Base-by-base conservation (phyloP, 2,113 vertebrate genomes). In the Gymnogyps californianus region DNA sequence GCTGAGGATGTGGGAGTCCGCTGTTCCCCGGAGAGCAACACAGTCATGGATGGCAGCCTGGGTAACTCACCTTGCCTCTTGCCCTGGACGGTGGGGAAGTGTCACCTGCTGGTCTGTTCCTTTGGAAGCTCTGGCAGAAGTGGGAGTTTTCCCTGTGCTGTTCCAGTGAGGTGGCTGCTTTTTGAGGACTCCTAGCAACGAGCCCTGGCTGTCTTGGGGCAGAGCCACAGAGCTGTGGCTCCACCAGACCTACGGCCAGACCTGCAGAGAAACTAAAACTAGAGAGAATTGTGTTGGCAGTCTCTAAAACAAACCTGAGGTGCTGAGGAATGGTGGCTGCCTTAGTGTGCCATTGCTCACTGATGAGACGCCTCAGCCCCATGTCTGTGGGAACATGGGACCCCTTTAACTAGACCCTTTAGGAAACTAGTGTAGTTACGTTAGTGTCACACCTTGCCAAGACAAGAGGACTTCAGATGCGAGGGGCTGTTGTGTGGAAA, bases 1-100 rank as follows among this genome's bases (percentile, higher is more conserved):
- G 97, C 98, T 81, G 99, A 99, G 96, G 99, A 99, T 5, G 98
- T 99, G 26, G 99, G 99, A n/a, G 98, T 99, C 83, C 98, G 91
- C 83, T 99, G 99, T 88, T 97, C 98, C 66, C 89, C 66, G 1
- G 96, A 97, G 51, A 95, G 88, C 94, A 97, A 97, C 92, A 97
- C 82, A 0, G 70, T 95, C 76, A 36, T 81, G 57, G 92, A 95
- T 24, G 40, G 85, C 70, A 96, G 69, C 32, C 36, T 96, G 59
- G 97, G 98, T 98, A 98, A 95, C 16, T 76, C 3, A 1, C 64
- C 25, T 87, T 90, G 28, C 20, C 16, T 59, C 80, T 74, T 75
- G 21, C 71, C 29, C 38, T 47, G 38, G 58, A 11, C 1, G 1
- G 13, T 66, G 29, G 51, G 52, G n/a, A 78, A 21, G 25, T 51